phyloP scores from a whole-genome alignment of 2,113 vertebrate species.

The Brachirus orientalis region DNA sequence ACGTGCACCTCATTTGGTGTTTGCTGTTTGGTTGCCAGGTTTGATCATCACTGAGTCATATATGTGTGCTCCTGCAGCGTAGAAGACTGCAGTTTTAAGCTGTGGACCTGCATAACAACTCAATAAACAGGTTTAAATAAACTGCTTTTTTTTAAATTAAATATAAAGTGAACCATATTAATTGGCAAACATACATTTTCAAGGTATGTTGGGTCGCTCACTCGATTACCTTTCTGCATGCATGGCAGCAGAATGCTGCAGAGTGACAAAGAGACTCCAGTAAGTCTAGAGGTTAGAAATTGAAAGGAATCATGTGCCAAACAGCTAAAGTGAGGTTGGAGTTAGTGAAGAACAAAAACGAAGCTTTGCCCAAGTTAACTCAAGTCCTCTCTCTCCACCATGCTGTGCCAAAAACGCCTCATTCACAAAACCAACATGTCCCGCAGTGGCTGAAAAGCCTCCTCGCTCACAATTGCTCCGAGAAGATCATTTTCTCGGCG shows the following conservation, averaged over 20 bases:
- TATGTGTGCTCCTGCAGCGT: too few relatives aligned
- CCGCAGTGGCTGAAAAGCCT: constrained; percentile 60
- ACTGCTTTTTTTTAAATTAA: too few relatives aligned
- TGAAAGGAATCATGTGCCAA: constrained; percentile 69
- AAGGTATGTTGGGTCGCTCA: too few relatives aligned
- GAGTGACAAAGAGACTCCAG: constrained; percentile 76
- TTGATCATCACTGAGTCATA: background rate
- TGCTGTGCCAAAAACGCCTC: constrained; percentile 63
- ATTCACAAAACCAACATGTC: constrained; percentile 75
- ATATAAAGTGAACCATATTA: background rate
- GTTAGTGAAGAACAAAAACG: constrained; percentile 59
- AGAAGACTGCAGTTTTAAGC: too few relatives aligned
- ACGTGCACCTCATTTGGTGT: constrained; percentile 14
- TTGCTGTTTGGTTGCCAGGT: constrained; percentile 26
- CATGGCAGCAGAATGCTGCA: constrained; percentile 37
- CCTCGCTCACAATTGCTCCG: constrained; percentile 37
- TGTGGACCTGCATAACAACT: too few relatives aligned
- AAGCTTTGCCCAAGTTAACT: constrained; percentile 64
- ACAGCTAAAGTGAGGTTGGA: constrained; percentile 65
- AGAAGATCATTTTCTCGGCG: constrained; percentile 54
- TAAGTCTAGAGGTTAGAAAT: constrained; percentile 71
- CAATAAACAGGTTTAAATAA: too few relatives aligned
- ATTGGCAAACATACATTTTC: background rate
- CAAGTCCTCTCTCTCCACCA: constrained; percentile 38
- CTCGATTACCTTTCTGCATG: constrained; percentile 35